These are phyloP conservation scores for Chrysodeixis includens DNA, from an alignment of 2,888 invertebrate genomes.

Conservation along the genomic window DNA sequence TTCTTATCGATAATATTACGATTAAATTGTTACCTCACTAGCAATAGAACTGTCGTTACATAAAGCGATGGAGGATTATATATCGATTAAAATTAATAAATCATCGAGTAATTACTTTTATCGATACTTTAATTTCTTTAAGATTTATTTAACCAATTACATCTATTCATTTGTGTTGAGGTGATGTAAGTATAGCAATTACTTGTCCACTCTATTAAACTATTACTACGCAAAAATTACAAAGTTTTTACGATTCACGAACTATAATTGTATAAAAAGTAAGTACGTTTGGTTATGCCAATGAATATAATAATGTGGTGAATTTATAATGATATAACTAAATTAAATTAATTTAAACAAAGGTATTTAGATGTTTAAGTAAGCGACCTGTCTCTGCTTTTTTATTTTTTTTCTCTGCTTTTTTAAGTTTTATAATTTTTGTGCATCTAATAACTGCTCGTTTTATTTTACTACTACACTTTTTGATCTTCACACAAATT, in stretches of 20 bases:
- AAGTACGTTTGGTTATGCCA: neutral
- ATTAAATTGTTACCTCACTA: slow-evolving; percentile 23
- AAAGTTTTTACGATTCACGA: neutral
- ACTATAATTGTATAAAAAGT: neutral
- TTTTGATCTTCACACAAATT: no score
- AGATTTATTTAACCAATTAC: neutral
- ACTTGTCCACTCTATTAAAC: neutral
- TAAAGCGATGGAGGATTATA: neutral
- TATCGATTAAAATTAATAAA: neutral
- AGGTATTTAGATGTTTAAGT: neutral
- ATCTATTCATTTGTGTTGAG: neutral
- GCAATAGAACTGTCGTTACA: neutral
- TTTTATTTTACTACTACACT: no score
- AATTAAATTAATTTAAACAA: neutral
- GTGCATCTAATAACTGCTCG: neutral
- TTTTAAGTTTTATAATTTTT: neutral
- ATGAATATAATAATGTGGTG: neutral
- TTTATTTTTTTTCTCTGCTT: neutral
- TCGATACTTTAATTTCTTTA: slow-evolving; percentile 2
- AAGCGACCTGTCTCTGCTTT: neutral
- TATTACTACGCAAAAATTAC: neutral
- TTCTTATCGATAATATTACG: slow-evolving; percentile 11
- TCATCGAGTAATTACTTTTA: slow-evolving; percentile 4
- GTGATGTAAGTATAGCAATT: neutral
- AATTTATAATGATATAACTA: neutral